Base-by-base conservation (phyloP, 1,140 invertebrate species). In the Homalodisca vitripennis region DNA sequence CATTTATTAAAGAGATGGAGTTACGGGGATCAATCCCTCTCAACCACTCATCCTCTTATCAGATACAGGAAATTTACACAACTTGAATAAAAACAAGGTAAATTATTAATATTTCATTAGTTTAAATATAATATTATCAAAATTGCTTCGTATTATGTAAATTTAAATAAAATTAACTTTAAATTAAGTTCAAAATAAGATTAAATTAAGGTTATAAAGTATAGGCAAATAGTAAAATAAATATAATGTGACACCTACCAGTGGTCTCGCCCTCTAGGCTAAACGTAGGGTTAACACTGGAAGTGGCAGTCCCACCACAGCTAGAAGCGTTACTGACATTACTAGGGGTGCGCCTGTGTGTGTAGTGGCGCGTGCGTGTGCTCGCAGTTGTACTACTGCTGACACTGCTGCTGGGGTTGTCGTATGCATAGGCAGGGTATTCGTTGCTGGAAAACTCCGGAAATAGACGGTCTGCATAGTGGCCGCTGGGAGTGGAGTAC, bases 291-390 rank as follows among this genome's bases (percentile, higher is more conserved):
- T 85, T 87, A n/a, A n/a, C n/a, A n/a, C n/a, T n/a, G n/a, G n/a
- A n/a, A n/a, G n/a, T n/a, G n/a, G n/a, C n/a, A 0, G 75, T 46
- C 70, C 80, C 78, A 46, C 83, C 86, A 12, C 85, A 82, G 13
- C 82, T 84, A 68, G 84, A 85, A 3, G 85, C 83, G 73, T 85
- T 88, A n/a, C 88, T 90, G 12, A 89, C 85, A 77, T 90, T 90
- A 2, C 89, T 90, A 2, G 88, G 85, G 2, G 89, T 91, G 66
- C 88, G 81, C 69, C 85, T 82, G 77, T 90, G 89, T 1, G 79
- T 80, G 47, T 83, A 83, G 2, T 80, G 29, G 30, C 83, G 32
- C 13, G 27, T 41, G 3, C 41, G 80, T 14, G 82, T 82, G 32
- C 83, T 79, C 26, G 81, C 79, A 2, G 83, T 80, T 70, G 80